phyloP scores from a whole-genome alignment of 2,113 vertebrate genomes.

The Casuarius casuarius region DNA sequence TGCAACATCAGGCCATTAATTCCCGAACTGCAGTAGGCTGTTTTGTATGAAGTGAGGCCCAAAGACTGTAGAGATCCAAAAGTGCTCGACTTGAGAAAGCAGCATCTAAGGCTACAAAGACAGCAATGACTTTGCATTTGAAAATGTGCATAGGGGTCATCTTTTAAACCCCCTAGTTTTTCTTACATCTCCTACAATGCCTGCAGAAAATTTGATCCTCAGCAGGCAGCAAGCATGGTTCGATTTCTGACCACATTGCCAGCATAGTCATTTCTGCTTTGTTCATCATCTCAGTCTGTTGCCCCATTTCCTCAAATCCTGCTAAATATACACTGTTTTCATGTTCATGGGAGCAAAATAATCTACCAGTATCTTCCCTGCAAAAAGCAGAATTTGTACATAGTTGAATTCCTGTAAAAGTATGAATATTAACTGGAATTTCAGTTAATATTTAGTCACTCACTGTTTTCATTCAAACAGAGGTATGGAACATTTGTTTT shows the following conservation, averaged over 20 bases:
- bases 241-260: neutral
- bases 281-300: neutral
- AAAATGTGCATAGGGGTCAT: accelerated
- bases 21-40: neutral
- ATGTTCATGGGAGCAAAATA: neutral
- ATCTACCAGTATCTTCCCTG: neutral
- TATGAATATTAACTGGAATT: neutral
- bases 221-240: neutral
- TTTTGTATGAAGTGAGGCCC: neutral
- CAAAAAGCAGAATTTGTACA: neutral
- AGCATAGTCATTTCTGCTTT: neutral
- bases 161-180: neutral
- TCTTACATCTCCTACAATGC: neutral
- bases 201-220: neutral
- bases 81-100: neutral
- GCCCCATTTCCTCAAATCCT: neutral
- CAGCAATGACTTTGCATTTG: neutral
- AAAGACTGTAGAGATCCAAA: neutral
- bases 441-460: neutral
- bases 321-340: neutral
- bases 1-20: neutral
- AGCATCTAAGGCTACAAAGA: accelerated
- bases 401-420: neutral
- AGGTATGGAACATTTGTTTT: neutral
- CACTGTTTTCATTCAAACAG: neutral